These are phyloP conservation scores for Drosophila kepulauana DNA, from an alignment of 1,140 invertebrate genomes.

Conservation along the genomic window DNA sequence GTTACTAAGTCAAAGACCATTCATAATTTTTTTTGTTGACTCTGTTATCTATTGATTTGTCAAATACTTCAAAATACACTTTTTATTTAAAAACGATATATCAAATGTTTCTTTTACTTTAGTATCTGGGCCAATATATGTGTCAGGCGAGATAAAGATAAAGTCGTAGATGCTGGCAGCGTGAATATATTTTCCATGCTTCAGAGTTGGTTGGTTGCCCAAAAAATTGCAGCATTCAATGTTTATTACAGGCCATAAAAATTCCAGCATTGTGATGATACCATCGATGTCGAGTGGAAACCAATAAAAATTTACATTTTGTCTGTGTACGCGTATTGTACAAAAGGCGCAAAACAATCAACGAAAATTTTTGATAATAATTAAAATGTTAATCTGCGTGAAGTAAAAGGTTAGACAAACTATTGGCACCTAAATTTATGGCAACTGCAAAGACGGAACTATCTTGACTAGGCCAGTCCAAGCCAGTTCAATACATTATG, in stretches of 20 bases:
- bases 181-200: conserved; percentile 21
- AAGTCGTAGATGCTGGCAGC: background rate
- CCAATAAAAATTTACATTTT: conserved; percentile 74
- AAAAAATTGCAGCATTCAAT: conserved; percentile 57
- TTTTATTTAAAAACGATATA: conserved; percentile 41
- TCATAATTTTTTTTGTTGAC: conserved; percentile 60
- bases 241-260: conserved; percentile 64
- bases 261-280: conserved; percentile 55
- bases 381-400: conserved; percentile 83
- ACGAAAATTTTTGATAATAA: conserved; percentile 75
- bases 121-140: conserved; percentile 8
- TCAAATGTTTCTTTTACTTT: conserved; percentile 3
- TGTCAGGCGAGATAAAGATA: conserved; percentile 9
- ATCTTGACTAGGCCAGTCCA: conserved; percentile 37
- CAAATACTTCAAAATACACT: conserved; percentile 68
- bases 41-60: conserved; percentile 74
- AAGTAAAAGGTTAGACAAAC: conserved; percentile 84
- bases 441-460: conserved; percentile 80
- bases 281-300: conserved; percentile 62
- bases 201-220: conserved; percentile 7
- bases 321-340: conserved; percentile 30
- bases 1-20: conserved; percentile 44
- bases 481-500: conserved; percentile 65
- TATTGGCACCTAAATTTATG: conserved; percentile 79
- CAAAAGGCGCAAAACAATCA: conserved; percentile 60